Base-by-base conservation (phyloP, 2,797 vertebrate genomes). In the Fundulus diaphanus region DNA sequence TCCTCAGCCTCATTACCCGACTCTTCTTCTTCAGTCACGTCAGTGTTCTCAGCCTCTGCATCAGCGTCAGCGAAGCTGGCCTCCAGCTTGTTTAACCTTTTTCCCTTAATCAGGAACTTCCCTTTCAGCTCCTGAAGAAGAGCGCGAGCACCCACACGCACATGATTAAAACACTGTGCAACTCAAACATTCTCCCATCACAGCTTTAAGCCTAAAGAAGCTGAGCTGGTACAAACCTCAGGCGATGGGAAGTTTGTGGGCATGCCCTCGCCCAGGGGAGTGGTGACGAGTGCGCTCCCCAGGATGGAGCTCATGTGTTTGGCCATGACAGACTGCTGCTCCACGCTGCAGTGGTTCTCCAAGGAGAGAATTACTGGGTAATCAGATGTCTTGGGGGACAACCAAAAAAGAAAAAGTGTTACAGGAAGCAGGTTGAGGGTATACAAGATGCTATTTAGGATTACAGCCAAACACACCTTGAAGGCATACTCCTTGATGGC, bases 301-400 rank as follows among this genome's bases (percentile, higher is more conserved):
- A 99, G 93, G 84, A 98, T 98, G 11, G 92, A 88, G 1, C 82
- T 95, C 94, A 99, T 84, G 88, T 99, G 96, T 0, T 88, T 85
- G 22, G 96, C 97, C 96, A 99, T 98, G 75, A 96, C 94, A 1
- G 91, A 91, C 95, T 99, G 98, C 92, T 99, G 98, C 52, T 97
- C 96, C 3, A 98, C 78, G 0, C 93, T 96, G 91, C 98, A 99
- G 93, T 99, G 97, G 86, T 98, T 99, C 95, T 99, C 98, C 96
- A 99, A 83, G 79, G 98, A 99, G 68, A 99, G 94, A 93, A 99
- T 99, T 69, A 99, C 96, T 0, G 98, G 98, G 83, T 99, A 99
- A 0, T 95, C 92, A 0, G 98, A 98, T 0, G 93, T 95, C 98
- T 99, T 88, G 1, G 8, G 33, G 73, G 61, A 2, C 6, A 59